phyloP scores from a whole-genome alignment of 2,888 invertebrate species.

The Polydrusus cervinus region DNA sequence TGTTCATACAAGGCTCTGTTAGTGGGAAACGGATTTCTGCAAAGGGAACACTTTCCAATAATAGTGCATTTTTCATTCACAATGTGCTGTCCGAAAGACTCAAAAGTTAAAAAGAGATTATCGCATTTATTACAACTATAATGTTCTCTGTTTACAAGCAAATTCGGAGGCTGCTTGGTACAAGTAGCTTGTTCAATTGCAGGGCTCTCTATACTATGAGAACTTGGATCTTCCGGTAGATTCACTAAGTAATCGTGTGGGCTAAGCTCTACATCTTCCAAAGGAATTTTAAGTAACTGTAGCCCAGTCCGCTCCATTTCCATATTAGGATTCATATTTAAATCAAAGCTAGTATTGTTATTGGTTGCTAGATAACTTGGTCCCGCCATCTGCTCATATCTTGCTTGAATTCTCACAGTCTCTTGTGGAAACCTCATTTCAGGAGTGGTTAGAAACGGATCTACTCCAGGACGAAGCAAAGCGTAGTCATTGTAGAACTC shows the following conservation, averaged over 20 bases:
- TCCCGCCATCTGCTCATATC: background rate
- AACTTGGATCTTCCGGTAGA: slow-evolving; percentile 14
- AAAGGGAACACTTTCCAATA: slow-evolving; percentile 46
- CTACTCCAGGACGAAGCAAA: slow-evolving; percentile 44
- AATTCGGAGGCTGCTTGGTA: slow-evolving; percentile 35
- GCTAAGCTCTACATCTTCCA: slow-evolving; percentile 11
- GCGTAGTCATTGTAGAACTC: slow-evolving; percentile 44
- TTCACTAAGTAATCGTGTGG: slow-evolving; percentile 21
- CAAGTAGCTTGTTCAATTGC: slow-evolving; percentile 33
- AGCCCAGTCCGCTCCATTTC: slow-evolving; percentile 4
- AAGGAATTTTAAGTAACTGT: slow-evolving; percentile 33
- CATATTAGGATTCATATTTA: slow-evolving; percentile 27
- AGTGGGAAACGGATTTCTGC: slow-evolving; percentile 27
- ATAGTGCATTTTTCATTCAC: slow-evolving; percentile 38
- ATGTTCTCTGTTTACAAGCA: slow-evolving; percentile 41
- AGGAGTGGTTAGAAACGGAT: slow-evolving; percentile 41
- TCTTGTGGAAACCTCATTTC: slow-evolving; percentile 1
- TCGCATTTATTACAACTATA: slow-evolving; percentile 50
- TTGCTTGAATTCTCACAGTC: background rate
- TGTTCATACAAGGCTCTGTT: slow-evolving; percentile 45
- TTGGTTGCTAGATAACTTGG: background rate
- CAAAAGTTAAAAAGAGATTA: slow-evolving; percentile 46
- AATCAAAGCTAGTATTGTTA: slow-evolving; percentile 37
- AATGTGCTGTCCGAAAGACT: slow-evolving; percentile 46
- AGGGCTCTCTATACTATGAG: background rate